phyloP scores from a whole-genome alignment of 2,113 vertebrate species.

The Phylloscopus whistleri region DNA sequence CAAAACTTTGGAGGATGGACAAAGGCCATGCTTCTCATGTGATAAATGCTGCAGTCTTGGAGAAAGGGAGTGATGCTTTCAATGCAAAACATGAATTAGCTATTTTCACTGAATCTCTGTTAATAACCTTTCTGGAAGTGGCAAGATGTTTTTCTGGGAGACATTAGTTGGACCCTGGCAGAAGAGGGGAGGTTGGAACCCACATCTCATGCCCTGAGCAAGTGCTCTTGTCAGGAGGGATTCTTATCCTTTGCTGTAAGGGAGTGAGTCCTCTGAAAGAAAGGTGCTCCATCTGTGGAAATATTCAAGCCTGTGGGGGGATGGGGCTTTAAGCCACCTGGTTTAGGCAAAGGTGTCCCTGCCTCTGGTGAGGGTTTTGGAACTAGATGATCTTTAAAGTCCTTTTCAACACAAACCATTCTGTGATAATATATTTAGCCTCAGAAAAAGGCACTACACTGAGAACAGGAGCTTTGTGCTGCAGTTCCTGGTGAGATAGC shows the following conservation, averaged over 20 bases:
- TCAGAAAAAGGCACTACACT: not conserved
- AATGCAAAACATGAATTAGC: not conserved
- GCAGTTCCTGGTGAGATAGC: not conserved
- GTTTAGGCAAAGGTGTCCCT: not conserved
- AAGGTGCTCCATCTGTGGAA: not conserved
- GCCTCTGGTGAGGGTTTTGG: not conserved
- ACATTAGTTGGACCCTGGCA: not conserved
- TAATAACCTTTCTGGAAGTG: not conserved
- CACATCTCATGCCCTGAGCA: accelerated
- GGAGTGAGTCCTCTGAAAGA: not conserved
- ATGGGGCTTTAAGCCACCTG: not conserved
- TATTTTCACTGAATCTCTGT: not conserved
- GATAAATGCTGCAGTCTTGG: not conserved
- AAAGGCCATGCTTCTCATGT: not conserved
- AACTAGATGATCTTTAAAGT: not conserved
- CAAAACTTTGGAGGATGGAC: not conserved
- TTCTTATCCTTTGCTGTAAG: not conserved
- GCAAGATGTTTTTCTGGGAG: not conserved
- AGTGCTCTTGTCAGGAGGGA: not conserved
- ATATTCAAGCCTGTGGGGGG: not conserved
- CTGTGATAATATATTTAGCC: not conserved
- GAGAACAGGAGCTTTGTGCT: not conserved
- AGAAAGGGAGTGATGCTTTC: not conserved
- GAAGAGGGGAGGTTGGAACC: not conserved
- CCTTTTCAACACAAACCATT: not conserved